These are phyloP conservation scores for Alosa sapidissima DNA, from an alignment of 2,797 vertebrate species.

Conservation along the genomic window DNA sequence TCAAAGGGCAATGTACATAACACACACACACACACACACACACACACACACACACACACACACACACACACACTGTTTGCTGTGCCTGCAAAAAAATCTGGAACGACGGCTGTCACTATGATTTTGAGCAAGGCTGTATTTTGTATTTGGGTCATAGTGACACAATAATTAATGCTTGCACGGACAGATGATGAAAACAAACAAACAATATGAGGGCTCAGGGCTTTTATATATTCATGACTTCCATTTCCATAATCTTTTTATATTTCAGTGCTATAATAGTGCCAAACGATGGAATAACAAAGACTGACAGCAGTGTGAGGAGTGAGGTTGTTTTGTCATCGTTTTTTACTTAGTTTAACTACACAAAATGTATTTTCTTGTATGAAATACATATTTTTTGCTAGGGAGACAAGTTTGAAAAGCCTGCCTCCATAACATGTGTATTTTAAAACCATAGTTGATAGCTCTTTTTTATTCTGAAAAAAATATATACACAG, in stretches of 20 bases:
- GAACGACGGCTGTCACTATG: neutral
- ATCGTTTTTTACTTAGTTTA: neutral
- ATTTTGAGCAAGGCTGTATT: neutral
- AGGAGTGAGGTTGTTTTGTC: neutral
- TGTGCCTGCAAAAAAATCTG: conserved; percentile 16
- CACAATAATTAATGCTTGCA: neutral
- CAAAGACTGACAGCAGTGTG: neutral
- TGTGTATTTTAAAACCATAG: too few species aligned
- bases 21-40: conserved; percentile 19
- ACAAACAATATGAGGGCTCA: conserved; percentile 10
- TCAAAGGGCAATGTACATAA: conserved; percentile 31
- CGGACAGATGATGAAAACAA: neutral
- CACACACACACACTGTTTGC: neutral
- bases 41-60: neutral
- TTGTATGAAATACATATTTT: too few species aligned
- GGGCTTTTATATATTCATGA: neutral
- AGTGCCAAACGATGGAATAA: neutral
- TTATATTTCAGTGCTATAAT: neutral
- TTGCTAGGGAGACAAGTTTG: neutral
- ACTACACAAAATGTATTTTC: neutral
- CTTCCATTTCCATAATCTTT: neutral
- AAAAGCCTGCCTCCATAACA: neutral
- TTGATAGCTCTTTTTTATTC: too few species aligned
- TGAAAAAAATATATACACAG: too few species aligned
- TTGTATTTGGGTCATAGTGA: conserved; percentile 5